Evolutionary conservation across 2,113 vertebrate species (phyloP), one percentile per base, ranked within the genome.

Genomic region (Gila orcuttii): DNA sequence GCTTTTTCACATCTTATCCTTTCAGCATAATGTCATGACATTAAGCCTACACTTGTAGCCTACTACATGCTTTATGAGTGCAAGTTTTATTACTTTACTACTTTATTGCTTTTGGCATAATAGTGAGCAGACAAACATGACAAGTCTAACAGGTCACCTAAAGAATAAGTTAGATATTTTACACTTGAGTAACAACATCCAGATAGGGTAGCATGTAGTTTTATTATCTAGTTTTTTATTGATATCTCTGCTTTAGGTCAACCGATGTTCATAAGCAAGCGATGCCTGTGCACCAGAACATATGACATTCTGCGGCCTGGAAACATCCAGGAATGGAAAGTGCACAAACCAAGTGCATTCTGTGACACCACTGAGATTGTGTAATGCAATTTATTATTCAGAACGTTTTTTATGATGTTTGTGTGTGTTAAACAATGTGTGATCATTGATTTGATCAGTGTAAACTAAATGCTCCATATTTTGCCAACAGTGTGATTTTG

Each of bases 291-390:
- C 19, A 1, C 17, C n/a, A 87, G 31, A 19, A 3, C 11, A 39
- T 69, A 55, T 57, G 45, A 68, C 5, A 36, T 11, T 12, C 15
- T 78, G 19, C 60, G 15, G 19, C 50, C 25, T 39, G 15, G 15
- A 39, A 87, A 83, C 25, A 79, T 87, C 36, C 23, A 28, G 25
- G 36, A 11, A 0, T 68, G 47, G 60, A 76, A 57, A 68, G 47
- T 78, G 60, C 66, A 76, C 36, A 21, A 45, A 21, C 31, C 80
- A 66, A 87, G 86, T 50, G 11, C 81, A 47, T 71, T 42, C 73
- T 87, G 86, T 71, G 21, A 60, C 25, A 73, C 1, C 2, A 59
- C 47, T 6, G 86, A 87, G 64, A 87, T 83, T 60, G 64, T 83
- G 86, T 87, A 87, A 87, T 19, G 73, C 50, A 33, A 36, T 12